A percentile compares a stretch with the other conserved stretches of the same genome.
Evolutionary conservation across 1,140 invertebrate genomes (phyloP).

Genomic region (Thaumetopoea pityocampa): DNA sequence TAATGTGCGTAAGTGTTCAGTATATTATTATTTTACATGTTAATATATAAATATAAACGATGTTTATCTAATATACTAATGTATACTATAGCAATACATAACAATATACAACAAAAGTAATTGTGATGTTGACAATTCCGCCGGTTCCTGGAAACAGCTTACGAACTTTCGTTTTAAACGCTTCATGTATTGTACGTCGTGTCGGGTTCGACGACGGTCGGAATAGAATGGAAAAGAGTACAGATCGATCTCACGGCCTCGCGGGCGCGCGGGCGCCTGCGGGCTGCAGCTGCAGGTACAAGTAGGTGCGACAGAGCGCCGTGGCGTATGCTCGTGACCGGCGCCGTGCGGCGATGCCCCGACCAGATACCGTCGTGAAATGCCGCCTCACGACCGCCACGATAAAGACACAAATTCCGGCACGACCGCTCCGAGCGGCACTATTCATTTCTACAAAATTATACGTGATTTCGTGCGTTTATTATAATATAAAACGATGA

Average conservation of each 20-base stretch:
- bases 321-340: conserved; percentile 69
- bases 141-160: too few species aligned
- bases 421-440: conserved; percentile 41
- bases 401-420: conserved; percentile 42
- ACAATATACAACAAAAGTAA: too few species aligned
- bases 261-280: conserved; percentile 46
- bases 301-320: conserved; percentile 41
- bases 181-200: too few species aligned
- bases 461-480: conserved; percentile 1
- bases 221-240: conserved; percentile 13
- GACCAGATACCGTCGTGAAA: conserved; percentile 64
- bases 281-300: conserved; percentile 61
- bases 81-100: too few species aligned
- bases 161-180: too few species aligned
- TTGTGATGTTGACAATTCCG: too few species aligned
- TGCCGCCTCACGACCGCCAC: conserved; percentile 65
- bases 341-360: conserved; percentile 58
- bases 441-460: conserved; percentile 9
- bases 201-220: too few species aligned
- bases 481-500: conserved; percentile 12
- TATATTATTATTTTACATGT: too few species aligned
- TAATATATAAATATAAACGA: too few species aligned
- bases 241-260: conserved; percentile 27
- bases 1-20: too few species aligned
- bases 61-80: too few species aligned